phyloP scores from a whole-genome alignment of 2,888 invertebrate species.

The Psococerastis gibbosa region DNA sequence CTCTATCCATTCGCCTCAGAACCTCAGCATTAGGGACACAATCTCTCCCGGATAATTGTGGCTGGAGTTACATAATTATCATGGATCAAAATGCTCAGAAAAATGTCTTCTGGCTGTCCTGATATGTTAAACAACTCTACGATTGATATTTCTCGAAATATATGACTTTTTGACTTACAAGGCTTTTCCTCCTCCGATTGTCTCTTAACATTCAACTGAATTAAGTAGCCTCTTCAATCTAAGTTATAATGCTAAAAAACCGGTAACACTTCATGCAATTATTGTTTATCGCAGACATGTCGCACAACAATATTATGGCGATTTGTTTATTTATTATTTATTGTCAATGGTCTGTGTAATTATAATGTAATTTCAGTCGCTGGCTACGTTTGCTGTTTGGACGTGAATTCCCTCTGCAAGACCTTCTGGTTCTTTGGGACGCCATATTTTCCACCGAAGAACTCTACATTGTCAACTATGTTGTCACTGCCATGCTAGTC shows the following conservation, averaged over 20 bases:
- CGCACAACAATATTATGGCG: conserved; percentile 15
- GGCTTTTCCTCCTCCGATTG: too few species aligned
- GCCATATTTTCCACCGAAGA: conserved; percentile 45
- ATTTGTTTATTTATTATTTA: conserved; percentile 11
- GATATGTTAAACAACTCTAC: too few species aligned
- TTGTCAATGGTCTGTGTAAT: conserved; percentile 10
- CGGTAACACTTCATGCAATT: too few species aligned
- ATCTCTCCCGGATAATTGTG: too few species aligned
- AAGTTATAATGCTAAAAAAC: too few species aligned
- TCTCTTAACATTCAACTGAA: too few species aligned
- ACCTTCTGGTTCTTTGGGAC: conserved; percentile 63
- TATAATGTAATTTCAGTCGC: conserved; percentile 44
- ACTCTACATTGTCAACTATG: conserved; percentile 38
- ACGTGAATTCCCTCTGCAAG: conserved; percentile 59
- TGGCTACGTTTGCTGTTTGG: conserved; percentile 72
- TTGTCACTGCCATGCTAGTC: conserved; percentile 59
- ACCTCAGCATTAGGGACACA: too few species aligned
- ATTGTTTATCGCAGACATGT: conserved; percentile 1
- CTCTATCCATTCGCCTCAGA: too few species aligned
- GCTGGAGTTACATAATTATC: too few species aligned
- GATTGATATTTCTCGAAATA: conserved; percentile 11
- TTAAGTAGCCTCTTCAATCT: too few species aligned
- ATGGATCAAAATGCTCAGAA: too few species aligned
- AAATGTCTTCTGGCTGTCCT: too few species aligned
- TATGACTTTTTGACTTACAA: conserved; percentile 7